Conservation (phyloP, 2,888 invertebrate species). For the Polyploca ridens region DNA sequence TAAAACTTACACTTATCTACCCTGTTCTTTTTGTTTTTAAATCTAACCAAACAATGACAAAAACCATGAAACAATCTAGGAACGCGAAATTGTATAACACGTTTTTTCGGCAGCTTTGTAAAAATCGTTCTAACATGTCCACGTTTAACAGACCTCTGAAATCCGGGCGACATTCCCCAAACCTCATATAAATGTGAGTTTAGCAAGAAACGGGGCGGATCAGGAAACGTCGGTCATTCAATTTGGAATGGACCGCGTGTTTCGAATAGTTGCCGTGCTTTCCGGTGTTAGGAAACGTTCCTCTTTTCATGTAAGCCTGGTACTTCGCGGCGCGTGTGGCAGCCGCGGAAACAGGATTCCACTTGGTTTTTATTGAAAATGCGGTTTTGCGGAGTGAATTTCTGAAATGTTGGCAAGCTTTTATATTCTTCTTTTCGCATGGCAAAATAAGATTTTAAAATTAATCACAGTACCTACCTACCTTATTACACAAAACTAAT, state of each 20-base stretch:
- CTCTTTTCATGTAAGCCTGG: slow-evolving; percentile 52
- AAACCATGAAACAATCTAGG: slow-evolving; percentile 37
- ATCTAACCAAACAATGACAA: slow-evolving; percentile 28
- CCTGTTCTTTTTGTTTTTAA: not conserved
- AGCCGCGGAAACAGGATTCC: slow-evolving; percentile 38
- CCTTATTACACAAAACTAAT: not conserved
- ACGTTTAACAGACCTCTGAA: slow-evolving; percentile 13
- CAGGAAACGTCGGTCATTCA: slow-evolving; percentile 32
- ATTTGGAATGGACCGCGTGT: slow-evolving; percentile 46
- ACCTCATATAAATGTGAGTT: slow-evolving; percentile 5
- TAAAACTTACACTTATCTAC: too few relatives aligned
- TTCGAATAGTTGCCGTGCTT: slow-evolving; percentile 49
- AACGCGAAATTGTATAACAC: slow-evolving; percentile 43
- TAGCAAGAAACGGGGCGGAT: slow-evolving; percentile 23
- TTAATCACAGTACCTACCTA: too few relatives aligned
- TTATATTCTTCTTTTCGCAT: slow-evolving; percentile 12
- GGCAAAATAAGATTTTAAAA: not conserved
- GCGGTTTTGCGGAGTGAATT: slow-evolving; percentile 9
- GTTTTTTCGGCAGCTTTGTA: slow-evolving; percentile 39
- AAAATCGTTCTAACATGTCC: slow-evolving; percentile 36
- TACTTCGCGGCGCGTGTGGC: slow-evolving; percentile 37
- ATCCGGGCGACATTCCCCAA: not conserved
- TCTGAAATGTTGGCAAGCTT: slow-evolving; percentile 12
- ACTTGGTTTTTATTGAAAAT: slow-evolving; percentile 20
- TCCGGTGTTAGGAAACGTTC: slow-evolving; percentile 50